Evolutionary conservation across 2,797 vertebrate genomes (phyloP), one percentile per base, ranked within the genome.

Genomic region (Botia almorhae): DNA sequence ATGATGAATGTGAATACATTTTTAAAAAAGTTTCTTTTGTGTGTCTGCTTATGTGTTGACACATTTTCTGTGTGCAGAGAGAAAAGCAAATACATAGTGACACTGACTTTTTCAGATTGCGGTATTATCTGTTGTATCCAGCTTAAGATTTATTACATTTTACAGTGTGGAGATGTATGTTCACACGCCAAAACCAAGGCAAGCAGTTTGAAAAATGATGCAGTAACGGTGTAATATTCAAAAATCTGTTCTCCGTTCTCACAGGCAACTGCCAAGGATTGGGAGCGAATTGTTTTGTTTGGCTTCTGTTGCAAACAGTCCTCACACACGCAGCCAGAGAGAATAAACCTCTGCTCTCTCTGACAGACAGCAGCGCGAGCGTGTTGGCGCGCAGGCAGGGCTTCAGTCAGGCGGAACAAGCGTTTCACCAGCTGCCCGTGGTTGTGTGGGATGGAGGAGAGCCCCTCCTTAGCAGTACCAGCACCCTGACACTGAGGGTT

Each of bases 381-480:
- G 93, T 98, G 82, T 78, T 96, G 87, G 95, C 95, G 48, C 93
- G 90, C 65, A 87, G 93, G 26, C 91, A 91, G 74, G 91, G 91
- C 84, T 97, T 96, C 91, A 95, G 93, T 85, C 93, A 93, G 82
- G 92, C 85, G 29, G 87, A 93, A 63, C 96, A 95, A 87, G 94
- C 96, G 73, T 83, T 88, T 50, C 96, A 96, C 92, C 93, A 93
- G 84, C 92, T 98, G 73, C 93, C 94, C 0, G 88, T 98, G 86
- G 86, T 96, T 91, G 93, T 98, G 85, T 92, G 94, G 79, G 97
- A 98, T 12, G 95, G 95, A 8, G 96, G 97, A 51, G 93, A 93
- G 87, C 96, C 96, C 60, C 91, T 92, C 71, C 96, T 97, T 69
- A 97, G 95, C 93, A 96, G 96, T 91, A 98, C 96, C 39, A 90